phyloP scores from a whole-genome alignment of 1,140 invertebrate genomes.

The Drosophila arizonae region DNA sequence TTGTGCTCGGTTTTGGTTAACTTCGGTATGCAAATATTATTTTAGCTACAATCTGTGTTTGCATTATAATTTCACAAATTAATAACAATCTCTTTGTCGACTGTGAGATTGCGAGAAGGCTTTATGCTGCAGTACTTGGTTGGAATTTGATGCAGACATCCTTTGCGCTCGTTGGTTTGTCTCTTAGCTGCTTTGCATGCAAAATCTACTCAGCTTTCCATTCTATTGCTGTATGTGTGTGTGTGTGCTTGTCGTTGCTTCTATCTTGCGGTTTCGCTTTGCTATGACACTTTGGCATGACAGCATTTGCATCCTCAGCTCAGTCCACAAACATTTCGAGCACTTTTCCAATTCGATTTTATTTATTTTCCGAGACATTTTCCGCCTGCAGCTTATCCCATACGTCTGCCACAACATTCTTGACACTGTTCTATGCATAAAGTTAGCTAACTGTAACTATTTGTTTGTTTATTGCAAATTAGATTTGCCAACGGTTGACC shows the following conservation, averaged over 20 bases:
- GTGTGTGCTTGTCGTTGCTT: conserved; percentile 5
- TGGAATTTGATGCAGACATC: not conserved
- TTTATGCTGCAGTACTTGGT: conserved; percentile 9
- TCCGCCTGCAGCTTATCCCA: not conserved
- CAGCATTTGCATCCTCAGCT: conserved; percentile 45
- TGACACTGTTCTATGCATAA: conserved; percentile 31
- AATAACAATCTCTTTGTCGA: conserved; percentile 17
- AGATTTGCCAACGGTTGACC: conserved; percentile 15
- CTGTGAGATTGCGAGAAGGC: not conserved
- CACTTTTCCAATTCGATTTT: conserved; percentile 53
- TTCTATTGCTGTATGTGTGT: conserved; percentile 19
- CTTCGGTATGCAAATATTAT: conserved; percentile 26
- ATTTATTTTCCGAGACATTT: conserved; percentile 39
- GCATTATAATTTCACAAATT: conserved; percentile 15
- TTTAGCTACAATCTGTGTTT: conserved; percentile 14
- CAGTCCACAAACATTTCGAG: conserved; percentile 37
- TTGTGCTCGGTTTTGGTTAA: conserved; percentile 1
- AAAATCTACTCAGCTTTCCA: conserved; percentile 11
- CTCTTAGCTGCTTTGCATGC: conserved; percentile 19
- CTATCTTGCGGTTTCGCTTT: conserved; percentile 21
- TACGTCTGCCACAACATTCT: conserved; percentile 5
- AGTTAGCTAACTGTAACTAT: conserved; percentile 15
- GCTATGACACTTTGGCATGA: conserved; percentile 35
- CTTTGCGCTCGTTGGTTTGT: not conserved
- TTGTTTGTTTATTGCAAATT: conserved; percentile 39